phyloP scores from a whole-genome alignment of 2,797 vertebrate genomes.

The Anabacerthia variegaticeps region DNA sequence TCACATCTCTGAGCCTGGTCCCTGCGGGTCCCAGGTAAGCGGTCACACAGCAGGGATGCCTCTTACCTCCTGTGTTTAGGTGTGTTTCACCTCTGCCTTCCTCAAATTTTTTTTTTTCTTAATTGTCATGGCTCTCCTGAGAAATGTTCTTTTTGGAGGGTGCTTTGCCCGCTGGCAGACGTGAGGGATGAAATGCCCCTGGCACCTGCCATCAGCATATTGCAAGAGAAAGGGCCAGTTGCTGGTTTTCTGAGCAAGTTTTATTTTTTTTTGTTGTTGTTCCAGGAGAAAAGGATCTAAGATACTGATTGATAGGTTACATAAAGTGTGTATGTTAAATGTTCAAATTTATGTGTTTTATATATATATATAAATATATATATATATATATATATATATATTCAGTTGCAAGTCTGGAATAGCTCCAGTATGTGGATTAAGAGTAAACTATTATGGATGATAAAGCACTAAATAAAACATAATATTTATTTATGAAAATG shows the following conservation, averaged over 20 bases:
- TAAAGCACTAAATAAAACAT: conserved; percentile 72
- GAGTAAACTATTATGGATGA: conserved; percentile 70
- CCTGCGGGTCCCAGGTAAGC: rapidly evolving
- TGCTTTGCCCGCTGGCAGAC: neutral
- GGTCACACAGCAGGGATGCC: rapidly evolving
- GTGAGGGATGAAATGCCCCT: rapidly evolving
- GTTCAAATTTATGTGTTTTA: conserved; percentile 62
- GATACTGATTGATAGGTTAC: conserved; percentile 50
- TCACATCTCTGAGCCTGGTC: neutral
- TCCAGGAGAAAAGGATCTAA: conserved; percentile 21
- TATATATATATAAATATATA: conserved; percentile 58
- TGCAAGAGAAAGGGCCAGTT: neutral
- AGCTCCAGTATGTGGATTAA: conserved; percentile 71
- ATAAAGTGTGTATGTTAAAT: conserved; percentile 56
- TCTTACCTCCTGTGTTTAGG: neutral
- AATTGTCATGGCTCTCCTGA: neutral
- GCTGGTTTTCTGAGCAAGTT: conserved; percentile 24
- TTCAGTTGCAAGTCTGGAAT: conserved; percentile 66
- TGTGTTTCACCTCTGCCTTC: neutral
- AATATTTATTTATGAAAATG: conserved; percentile 78
- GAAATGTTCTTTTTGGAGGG: neutral
- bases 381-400: conserved; percentile 68
- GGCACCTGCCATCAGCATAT: neutral
- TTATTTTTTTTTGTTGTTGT: neutral
- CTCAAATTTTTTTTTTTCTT: neutral